These are phyloP conservation scores for Ailuropoda melanoleuca DNA, from an alignment of 2,113 vertebrate genomes.

Conservation along the genomic window DNA sequence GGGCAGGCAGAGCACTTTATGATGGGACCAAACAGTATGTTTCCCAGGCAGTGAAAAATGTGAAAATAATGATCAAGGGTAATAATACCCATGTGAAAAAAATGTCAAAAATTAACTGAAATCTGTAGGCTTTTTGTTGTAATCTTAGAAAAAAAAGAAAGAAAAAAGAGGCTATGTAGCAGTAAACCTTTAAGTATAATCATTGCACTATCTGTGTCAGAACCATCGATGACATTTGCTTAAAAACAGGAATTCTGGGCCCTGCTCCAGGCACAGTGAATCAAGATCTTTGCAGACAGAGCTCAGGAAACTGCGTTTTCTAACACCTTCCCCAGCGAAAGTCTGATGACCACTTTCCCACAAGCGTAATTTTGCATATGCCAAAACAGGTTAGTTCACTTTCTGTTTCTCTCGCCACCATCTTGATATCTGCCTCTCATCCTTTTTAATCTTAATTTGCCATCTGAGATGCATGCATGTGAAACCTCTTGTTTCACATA, in stretches of 20 bases:
- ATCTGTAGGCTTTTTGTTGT: not conserved
- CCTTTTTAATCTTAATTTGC: not conserved
- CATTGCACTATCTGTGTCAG: not conserved
- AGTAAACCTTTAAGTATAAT: not conserved
- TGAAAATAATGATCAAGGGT: not conserved
- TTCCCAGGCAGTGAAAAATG: not conserved
- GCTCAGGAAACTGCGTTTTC: not conserved
- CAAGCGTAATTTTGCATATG: not conserved
- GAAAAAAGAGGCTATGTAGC: not conserved
- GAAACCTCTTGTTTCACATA: not conserved
- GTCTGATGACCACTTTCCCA: not conserved
- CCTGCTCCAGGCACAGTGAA: not conserved
- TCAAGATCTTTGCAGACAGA: not conserved
- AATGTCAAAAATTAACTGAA: not conserved
- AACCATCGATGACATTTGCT: not conserved
- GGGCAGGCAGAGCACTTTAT: not conserved
- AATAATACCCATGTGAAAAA: not conserved
- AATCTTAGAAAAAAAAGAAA: not conserved
- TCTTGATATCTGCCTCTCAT: not conserved
- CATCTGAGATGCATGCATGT: not conserved
- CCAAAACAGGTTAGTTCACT: not conserved
- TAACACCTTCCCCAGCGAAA: not conserved
- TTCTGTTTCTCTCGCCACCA: not conserved
- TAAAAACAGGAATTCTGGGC: not conserved
- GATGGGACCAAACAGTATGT: not conserved